Base-by-base conservation (phyloP, 2,888 invertebrate species). In the Lasioglossum pauxillum region DNA sequence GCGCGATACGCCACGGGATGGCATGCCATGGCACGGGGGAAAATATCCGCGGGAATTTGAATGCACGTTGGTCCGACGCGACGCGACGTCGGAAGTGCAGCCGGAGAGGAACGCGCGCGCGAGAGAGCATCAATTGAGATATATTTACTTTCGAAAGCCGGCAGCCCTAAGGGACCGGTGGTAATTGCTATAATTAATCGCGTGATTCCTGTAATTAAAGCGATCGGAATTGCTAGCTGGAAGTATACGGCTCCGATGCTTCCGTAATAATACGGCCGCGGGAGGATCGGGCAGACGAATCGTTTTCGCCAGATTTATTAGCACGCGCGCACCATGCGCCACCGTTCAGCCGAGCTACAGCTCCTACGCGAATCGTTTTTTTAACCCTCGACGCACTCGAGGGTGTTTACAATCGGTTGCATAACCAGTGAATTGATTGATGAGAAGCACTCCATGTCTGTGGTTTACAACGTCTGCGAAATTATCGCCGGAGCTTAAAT, bases 161-260 rank as follows among this genome's bases (percentile, higher is more conserved):
- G 83, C 87, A 77, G 88, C 86, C 90, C 87, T 86, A 84, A 87
- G 87, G 90, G 90, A 84, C 86, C 44, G 87, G 86, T 80, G 88
- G 90, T 92, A 92, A 93, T 93, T 92, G 91, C 91, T 92, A 91
- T 92, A 91, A 93, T 93, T 93, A 93, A 93, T 93, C 91, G 91
- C 91, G 92, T 91, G 92, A 94, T 93, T 93, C 92, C 93, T 92
- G 91, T 92, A 93, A 94, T 94, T 93, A 92, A 90, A 86, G 80
- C 86, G 88, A 90, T 91, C 82, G 77, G 85, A 81, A 91, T 87
- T 88, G 80, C 87, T 80, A 89, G 91, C 89, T 88, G 84, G 87
- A 89, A 91, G 92, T 92, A 80, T 78, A 88, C 76, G 82, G 72
- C 38, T 73, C 67, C 75, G 78, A 44, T 87, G 89, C 90, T 88